Evolutionary conservation across 2,797 vertebrate genomes (phyloP).

Genomic region (Chaetodon trifasciatus): DNA sequence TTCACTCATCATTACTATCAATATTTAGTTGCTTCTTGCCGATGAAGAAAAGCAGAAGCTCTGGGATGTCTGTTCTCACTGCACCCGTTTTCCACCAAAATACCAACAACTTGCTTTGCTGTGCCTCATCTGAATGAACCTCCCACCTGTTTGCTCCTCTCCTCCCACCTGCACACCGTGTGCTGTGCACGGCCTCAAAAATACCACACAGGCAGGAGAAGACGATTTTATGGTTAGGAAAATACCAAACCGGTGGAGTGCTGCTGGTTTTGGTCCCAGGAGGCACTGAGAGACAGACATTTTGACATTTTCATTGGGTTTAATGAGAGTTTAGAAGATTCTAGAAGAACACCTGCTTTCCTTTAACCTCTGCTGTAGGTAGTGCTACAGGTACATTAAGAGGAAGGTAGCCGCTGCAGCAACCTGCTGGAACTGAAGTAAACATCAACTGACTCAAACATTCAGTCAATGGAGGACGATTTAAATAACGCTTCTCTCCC

Average conservation of each 20-base stretch:
- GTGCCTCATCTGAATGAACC: neutral
- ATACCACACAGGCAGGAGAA: neutral
- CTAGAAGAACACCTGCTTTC: neutral
- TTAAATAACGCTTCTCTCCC: no score
- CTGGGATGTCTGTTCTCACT: no score
- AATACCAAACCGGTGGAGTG: neutral
- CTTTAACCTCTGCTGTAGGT: neutral
- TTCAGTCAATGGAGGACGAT: neutral
- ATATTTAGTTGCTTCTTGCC: no score
- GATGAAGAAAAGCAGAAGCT: no score
- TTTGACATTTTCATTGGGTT: neutral
- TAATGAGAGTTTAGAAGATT: neutral
- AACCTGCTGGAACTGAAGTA: neutral
- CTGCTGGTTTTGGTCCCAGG: neutral
- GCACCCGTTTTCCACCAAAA: neutral
- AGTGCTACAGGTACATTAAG: neutral
- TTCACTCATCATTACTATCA: no score
- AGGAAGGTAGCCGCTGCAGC: neutral
- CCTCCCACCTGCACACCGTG: neutral
- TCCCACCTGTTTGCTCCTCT: neutral
- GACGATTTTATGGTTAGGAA: neutral
- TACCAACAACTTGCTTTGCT: neutral
- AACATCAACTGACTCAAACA: no score
- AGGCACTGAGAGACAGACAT: neutral
- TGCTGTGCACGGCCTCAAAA: no score